These are phyloP conservation scores for Nettapus auritus DNA, from an alignment of 2,113 vertebrate species.

Conservation along the genomic window DNA sequence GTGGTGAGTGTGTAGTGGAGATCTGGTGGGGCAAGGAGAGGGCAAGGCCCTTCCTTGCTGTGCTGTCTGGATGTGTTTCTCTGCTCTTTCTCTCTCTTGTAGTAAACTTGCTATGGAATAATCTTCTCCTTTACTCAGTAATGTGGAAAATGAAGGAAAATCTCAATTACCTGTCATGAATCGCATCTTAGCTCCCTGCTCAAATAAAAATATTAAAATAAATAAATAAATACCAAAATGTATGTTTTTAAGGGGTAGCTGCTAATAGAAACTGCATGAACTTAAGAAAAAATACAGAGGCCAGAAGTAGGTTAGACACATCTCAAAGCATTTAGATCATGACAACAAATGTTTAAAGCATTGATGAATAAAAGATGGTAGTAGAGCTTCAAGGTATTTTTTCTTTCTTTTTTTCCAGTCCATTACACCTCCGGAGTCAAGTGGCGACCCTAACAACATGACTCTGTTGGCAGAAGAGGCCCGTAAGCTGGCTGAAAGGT, in stretches of 20 bases:
- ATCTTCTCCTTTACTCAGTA: background rate
- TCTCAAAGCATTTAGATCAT: conserved; percentile 7
- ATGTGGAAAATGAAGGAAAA: background rate
- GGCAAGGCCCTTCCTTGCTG: background rate
- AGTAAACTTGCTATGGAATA: background rate
- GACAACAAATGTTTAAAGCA: conserved; percentile 9
- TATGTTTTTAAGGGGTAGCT: background rate
- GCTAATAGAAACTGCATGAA: background rate
- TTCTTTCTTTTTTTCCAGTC: conserved; percentile 75
- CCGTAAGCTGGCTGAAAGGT: conserved; percentile 91
- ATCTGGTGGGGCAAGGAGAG: background rate
- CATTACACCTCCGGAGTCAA: conserved; percentile 83
- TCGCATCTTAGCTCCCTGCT: background rate
- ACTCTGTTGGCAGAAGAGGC: conserved; percentile 96
- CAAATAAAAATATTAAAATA: background rate
- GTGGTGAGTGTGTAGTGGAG: conserved; percentile 81
- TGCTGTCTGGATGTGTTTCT: background rate
- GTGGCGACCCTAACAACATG: conserved; percentile 93
- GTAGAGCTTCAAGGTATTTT: background rate
- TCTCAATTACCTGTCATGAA: background rate
- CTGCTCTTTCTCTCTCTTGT: background rate
- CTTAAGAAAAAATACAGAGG: background rate
- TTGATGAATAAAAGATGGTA: conserved; percentile 4
- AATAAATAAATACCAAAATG: background rate
- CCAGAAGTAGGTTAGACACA: background rate